Evolutionary conservation across 2,113 vertebrate species (phyloP), one percentile per base, ranked within the genome.

Genomic region (Thamnaconus septentrionalis): DNA sequence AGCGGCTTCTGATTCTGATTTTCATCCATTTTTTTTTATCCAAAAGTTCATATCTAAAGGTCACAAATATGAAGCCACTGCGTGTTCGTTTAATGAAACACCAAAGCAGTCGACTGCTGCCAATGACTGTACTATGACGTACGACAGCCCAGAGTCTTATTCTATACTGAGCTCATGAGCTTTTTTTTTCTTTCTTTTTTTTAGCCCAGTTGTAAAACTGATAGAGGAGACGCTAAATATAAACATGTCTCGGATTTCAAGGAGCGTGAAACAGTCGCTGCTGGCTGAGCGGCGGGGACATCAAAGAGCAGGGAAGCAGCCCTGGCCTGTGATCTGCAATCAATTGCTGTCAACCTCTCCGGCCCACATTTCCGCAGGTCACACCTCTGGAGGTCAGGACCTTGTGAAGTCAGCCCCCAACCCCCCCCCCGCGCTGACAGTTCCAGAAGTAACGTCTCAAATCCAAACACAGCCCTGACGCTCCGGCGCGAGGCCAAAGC

Each of bases 181-280:
- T 73, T 84, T 87, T 55, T 62, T 31, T 31, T 31, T 31, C 2
- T 31, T 31, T 31, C 2, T 31, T 31, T 31, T 31, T 31, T 71
- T 76, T 51, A 48, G 66, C 41, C 11, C 0, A 49, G 74, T 58
- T 74, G 66, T 79, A 71, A 81, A 88, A 83, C 59, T 41, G 7
- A 40, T 61, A 12, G 5, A 67, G 71, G 78, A 75, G 74, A 72
- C 49, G 80, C 81, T 88, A 89, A 85, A 89, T 88, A 80, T 88
- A 90, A 76, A 66, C 3, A 12, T 64, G 81, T 78, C 74, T 84
- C 82, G 58, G 71, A 85, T 89, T 90, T 89, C 83, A 84, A 78
- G 59, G 43, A 75, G 76, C 55, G 55, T 75, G 50, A 78, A 79
- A 83, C 73, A 66, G 71, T 73, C 74, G 59, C 71, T 62, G 71